Percentiles rank a stretch among this genome's conserved stretches.
Evolutionary conservation across 1,140 invertebrate genomes (phyloP).

Genomic region (Calliphora vicina): DNA sequence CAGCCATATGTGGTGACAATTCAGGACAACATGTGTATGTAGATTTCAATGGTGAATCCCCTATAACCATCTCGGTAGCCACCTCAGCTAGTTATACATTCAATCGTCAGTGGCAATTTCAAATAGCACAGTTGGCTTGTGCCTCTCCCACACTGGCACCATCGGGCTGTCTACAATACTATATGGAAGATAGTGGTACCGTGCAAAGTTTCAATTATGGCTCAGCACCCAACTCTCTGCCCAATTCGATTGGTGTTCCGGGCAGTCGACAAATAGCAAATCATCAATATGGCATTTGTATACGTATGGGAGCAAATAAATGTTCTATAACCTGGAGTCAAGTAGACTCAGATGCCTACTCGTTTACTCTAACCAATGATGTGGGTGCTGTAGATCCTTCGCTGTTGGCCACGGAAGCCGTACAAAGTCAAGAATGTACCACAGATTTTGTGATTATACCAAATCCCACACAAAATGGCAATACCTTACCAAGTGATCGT

Average conservation of each 20-base stretch:
- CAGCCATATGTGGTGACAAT: conserved; percentile 81
- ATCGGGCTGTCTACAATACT: conserved; percentile 82
- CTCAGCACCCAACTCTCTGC: conserved; percentile 65
- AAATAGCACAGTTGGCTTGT: conserved; percentile 77
- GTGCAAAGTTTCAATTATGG: conserved; percentile 82
- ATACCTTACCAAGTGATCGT: conserved; percentile 67
- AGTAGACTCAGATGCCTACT: conserved; percentile 66
- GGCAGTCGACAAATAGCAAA: conserved; percentile 78
- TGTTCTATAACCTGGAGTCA: conserved; percentile 61
- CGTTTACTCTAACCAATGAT: conserved; percentile 76
- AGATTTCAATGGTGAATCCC: conserved; percentile 74
- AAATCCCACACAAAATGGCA: conserved; percentile 67
- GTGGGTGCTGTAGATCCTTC: conserved; percentile 68
- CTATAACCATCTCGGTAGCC: conserved; percentile 74
- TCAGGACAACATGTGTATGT: conserved; percentile 82
- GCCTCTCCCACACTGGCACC: conserved; percentile 70
- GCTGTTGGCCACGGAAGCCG: conserved; percentile 66
- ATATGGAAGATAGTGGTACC: conserved; percentile 69
- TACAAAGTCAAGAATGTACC: conserved; percentile 68
- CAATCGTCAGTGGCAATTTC: conserved; percentile 78
- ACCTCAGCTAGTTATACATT: conserved; percentile 70
- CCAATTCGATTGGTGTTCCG: conserved; percentile 56
- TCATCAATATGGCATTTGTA: conserved; percentile 73
- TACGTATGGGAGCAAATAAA: conserved; percentile 53
- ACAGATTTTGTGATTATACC: conserved; percentile 80